A percentile compares a stretch with the other conserved stretches of the same genome.
Conservation (phyloP, 2,888 invertebrate species). For the Hypercompe scribonia region DNA sequence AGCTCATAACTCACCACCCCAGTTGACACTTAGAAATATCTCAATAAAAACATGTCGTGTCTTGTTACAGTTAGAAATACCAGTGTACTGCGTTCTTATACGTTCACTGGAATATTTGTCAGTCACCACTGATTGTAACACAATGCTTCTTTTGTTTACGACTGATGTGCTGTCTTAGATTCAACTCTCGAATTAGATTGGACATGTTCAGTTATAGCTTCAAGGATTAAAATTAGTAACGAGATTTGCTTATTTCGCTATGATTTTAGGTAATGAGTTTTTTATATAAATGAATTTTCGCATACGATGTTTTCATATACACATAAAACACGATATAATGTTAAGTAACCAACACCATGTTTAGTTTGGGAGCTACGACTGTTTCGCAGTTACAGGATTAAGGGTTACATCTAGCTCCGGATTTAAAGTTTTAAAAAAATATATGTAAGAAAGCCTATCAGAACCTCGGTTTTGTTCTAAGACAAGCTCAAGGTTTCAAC, state of each 20-base stretch:
- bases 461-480: too few species aligned
- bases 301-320: too few species aligned
- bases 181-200: not conserved
- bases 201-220: not conserved
- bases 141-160: not conserved
- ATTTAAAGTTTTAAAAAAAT: too few species aligned
- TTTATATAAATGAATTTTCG: not conserved
- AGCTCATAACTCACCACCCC: conserved; percentile 42
- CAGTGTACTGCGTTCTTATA: conserved; percentile 4
- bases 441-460: too few species aligned
- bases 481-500: too few species aligned
- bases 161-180: not conserved
- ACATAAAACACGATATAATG: too few species aligned
- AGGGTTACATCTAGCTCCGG: too few species aligned
- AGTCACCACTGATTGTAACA: not conserved
- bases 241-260: not conserved
- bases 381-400: too few species aligned
- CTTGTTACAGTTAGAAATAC: conserved; percentile 64
- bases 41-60: conserved; percentile 68
- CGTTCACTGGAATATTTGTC: conserved; percentile 6
- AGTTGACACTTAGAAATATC: conserved; percentile 58
- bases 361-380: too few species aligned
- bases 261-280: too few species aligned
- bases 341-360: too few species aligned
- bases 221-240: not conserved